These are phyloP conservation scores for Neoniphon sammara DNA, from an alignment of 2,797 vertebrate species.

Conservation along the genomic window DNA sequence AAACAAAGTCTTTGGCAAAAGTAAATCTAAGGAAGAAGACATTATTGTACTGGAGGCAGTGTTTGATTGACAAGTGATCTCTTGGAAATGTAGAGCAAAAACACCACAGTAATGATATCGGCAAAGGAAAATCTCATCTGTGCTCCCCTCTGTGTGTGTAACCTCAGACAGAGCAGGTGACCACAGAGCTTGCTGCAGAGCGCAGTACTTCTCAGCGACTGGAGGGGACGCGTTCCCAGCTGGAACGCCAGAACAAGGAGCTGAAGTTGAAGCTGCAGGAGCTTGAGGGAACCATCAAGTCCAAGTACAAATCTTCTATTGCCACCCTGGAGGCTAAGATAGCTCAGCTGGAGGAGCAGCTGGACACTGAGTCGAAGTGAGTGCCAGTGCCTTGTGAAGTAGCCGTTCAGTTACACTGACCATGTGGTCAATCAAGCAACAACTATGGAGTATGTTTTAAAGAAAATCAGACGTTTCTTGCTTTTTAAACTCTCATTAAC, in stretches of 20 bases:
- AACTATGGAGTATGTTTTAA: neutral
- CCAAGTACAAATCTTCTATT: slow-evolving; percentile 91
- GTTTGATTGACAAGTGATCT: neutral
- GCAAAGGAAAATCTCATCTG: neutral
- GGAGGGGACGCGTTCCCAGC: slow-evolving; percentile 90
- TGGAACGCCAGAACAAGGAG: slow-evolving; percentile 97
- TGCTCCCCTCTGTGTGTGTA: slow-evolving; percentile 17
- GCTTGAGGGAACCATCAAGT: slow-evolving; percentile 89
- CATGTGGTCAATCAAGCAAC: neutral
- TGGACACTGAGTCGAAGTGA: slow-evolving; percentile 92
- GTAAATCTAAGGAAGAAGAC: too few species aligned
- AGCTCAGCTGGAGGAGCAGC: slow-evolving; percentile 90
- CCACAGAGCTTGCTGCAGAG: slow-evolving; percentile 88
- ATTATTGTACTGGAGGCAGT: too few species aligned
- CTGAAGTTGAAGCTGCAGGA: slow-evolving; percentile 94
- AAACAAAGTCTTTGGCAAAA: too few species aligned
- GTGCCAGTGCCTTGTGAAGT: slow-evolving; percentile 16
- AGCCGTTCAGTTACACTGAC: neutral
- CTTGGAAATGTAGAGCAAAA: neutral
- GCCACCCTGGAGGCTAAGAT: slow-evolving; percentile 91
- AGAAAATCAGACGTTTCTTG: neutral
- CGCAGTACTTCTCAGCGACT: slow-evolving; percentile 89
- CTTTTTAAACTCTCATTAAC: too few species aligned
- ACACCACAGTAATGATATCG: neutral
- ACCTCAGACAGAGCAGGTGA: slow-evolving; percentile 90